Evolutionary conservation across 2,113 vertebrate species (phyloP), one percentile per base, ranked within the genome.

Genomic region (Dicaeum eximium): DNA sequence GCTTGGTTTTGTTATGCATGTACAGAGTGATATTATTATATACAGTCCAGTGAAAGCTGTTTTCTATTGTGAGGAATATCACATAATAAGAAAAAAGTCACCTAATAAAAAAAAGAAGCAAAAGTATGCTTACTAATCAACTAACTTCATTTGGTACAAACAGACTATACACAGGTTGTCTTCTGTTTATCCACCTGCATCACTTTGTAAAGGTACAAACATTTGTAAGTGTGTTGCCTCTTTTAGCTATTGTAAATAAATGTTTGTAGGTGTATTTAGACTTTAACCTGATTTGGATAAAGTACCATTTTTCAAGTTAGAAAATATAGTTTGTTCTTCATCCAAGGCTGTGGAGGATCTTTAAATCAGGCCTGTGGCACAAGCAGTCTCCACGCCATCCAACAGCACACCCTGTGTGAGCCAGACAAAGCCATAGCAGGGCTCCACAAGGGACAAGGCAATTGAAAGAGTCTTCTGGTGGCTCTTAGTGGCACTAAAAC

Each of bases 361-460:
- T 53, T 57, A 15, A 15, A 22, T 9, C 17, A 45, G 19, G 47
- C 15, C 44, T 58, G 35, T 54, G 20, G 11, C 42, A 50, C 12
- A 42, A 45, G 17, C 2, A 2, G 15, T 78, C 37, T 35, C 13
- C 7, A 7, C 24, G 24, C 50, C 45, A 62, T 10, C 20, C 11
- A 28, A 20, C 4, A 21, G n/a, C 2, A 10, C 1, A 17, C 2
- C 28, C 19, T 20, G 12, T 22, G 40, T 57, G 30, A 57, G 19
- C 15, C 60, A 74, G 60, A 42, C 35, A 56, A 38, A 54, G 51
- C 1, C 3, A 40, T 15, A 10, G 28, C 1, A 0, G 0, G 4
- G 19, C 18, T 67, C 7, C 27, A 30, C 35, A 38, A 19, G 8
- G 10, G 23, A 15, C 24, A 56, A 35, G 12, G 14, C 9, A 50